Evolutionary conservation across 2,797 vertebrate genomes (phyloP).

Genomic region (Hydrolagus colliei): DNA sequence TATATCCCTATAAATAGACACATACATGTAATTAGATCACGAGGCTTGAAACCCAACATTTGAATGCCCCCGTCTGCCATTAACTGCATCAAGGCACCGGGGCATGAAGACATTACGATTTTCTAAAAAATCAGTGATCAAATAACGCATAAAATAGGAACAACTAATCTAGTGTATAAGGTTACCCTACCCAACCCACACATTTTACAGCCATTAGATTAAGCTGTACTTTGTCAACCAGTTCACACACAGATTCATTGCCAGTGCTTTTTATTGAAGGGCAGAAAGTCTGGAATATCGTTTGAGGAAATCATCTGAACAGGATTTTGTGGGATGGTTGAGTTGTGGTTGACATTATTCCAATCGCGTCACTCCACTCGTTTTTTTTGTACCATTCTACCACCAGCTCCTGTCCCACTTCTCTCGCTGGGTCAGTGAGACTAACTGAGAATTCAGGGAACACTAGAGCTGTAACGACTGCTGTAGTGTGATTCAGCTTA

Average conservation of each 20-base stretch:
- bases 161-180: constrained; percentile 48
- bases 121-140: constrained; percentile 38
- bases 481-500: no score
- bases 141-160: constrained; percentile 45
- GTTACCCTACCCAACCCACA: constrained; percentile 31
- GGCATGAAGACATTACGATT: neutral
- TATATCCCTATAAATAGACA: constrained; percentile 20
- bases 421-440: no score
- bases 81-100: neutral
- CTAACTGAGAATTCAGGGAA: no score
- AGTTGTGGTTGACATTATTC: no score
- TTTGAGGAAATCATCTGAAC: neutral
- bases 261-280: constrained; percentile 9
- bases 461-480: no score
- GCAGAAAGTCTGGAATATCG: neutral
- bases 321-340: neutral
- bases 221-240: constrained; percentile 16
- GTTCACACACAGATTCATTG: constrained; percentile 31
- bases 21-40: constrained; percentile 18
- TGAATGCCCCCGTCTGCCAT: neutral
- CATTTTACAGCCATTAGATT: constrained; percentile 21
- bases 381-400: no score
- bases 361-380: no score
- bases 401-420: no score
- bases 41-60: constrained; percentile 14